These are phyloP conservation scores for Cynocephalus volans DNA, from an alignment of 2,113 vertebrate species.

Conservation along the genomic window DNA sequence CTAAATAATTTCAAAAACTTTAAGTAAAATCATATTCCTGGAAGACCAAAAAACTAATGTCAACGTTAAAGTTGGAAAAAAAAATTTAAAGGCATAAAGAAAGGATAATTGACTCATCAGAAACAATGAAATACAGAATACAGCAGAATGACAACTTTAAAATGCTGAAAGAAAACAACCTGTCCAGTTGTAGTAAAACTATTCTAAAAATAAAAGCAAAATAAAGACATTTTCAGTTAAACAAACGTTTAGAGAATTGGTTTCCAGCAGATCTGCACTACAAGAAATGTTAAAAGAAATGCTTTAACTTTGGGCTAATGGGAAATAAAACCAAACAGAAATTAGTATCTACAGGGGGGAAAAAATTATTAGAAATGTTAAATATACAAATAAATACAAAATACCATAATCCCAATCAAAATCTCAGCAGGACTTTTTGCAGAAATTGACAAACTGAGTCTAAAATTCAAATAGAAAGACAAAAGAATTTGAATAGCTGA, in stretches of 20 bases:
- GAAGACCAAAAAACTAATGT: too few species aligned
- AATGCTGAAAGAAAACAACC: not conserved
- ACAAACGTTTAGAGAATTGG: not conserved
- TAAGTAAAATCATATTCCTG: too few species aligned
- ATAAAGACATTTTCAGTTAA: not conserved
- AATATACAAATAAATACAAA: not conserved
- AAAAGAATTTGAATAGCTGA: not conserved
- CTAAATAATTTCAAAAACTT: too few species aligned
- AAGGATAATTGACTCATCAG: not conserved
- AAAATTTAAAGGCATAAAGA: too few species aligned
- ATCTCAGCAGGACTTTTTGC: not conserved
- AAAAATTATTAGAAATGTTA: not conserved
- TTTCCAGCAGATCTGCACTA: not conserved
- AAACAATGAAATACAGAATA: not conserved
- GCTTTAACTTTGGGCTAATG: not conserved
- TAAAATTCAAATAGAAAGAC: not conserved
- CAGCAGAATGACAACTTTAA: not conserved
- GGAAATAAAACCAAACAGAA: not conserved
- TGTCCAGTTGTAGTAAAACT: not conserved
- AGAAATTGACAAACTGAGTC: not conserved
- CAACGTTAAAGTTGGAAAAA: too few species aligned
- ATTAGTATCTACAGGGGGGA: not conserved
- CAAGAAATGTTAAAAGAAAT: not conserved
- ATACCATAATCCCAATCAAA: not conserved
- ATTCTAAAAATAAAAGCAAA: not conserved